A percentile compares a stretch with the other conserved stretches of the same genome.
phyloP scores from a whole-genome alignment of 2,888 invertebrate species.

The Cephonodes hylas region DNA sequence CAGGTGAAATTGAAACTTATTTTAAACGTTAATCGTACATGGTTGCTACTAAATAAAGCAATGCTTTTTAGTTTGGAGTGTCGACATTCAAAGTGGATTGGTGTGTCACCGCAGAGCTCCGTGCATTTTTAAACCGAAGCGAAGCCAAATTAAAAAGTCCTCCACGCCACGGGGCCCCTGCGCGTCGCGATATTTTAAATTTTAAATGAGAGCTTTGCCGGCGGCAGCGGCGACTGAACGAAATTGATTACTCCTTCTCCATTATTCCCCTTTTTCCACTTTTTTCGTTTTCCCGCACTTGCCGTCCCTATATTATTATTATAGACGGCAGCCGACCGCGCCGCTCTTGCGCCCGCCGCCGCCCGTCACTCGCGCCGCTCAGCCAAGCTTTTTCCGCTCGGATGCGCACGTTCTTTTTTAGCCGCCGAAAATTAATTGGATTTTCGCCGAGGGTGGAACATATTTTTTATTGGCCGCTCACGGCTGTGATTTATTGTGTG shows the following conservation, averaged over 20 bases:
- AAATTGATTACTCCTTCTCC: slow-evolving; percentile 81
- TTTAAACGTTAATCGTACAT: not conserved
- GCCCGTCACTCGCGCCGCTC: slow-evolving; percentile 37
- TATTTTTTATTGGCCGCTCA: slow-evolving; percentile 80
- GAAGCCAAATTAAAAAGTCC: slow-evolving; percentile 78
- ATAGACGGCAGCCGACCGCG: slow-evolving; percentile 38
- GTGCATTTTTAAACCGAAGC: slow-evolving; percentile 77
- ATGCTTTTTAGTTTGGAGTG: slow-evolving; percentile 52
- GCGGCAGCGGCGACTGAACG: slow-evolving; percentile 72
- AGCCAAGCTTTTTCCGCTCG: slow-evolving; percentile 69
- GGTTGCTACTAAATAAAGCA: slow-evolving; percentile 40
- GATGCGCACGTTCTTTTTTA: slow-evolving; percentile 74
- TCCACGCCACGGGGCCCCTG: slow-evolving; percentile 65
- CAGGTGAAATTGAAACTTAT: not conserved
- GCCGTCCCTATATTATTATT: slow-evolving; percentile 73
- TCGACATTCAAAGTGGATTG: slow-evolving; percentile 74
- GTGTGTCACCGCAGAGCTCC: slow-evolving; percentile 73
- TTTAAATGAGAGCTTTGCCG: slow-evolving; percentile 77
- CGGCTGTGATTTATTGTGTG: slow-evolving; percentile 79
- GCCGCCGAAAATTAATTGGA: slow-evolving; percentile 80
- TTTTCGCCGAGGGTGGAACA: slow-evolving; percentile 80
- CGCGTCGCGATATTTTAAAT: slow-evolving; percentile 75
- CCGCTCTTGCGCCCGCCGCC: slow-evolving; percentile 34
- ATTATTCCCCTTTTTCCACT: slow-evolving; percentile 79
- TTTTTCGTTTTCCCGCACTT: slow-evolving; percentile 67